Evolutionary conservation across 2,888 invertebrate species (phyloP).

Genomic region (Cloeon dipterum): DNA sequence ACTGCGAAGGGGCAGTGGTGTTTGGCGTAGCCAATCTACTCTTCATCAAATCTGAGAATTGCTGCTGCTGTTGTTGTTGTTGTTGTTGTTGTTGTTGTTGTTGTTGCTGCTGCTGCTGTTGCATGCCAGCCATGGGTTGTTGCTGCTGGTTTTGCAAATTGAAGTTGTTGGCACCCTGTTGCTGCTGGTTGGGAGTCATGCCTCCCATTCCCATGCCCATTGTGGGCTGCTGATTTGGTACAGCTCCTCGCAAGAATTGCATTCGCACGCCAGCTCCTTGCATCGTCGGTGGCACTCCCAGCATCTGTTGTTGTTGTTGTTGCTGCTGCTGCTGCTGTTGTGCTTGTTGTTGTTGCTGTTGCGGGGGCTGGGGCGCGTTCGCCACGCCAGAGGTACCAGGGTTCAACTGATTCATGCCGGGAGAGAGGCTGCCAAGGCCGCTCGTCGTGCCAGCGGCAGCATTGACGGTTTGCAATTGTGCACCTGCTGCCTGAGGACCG

Average conservation of each 20-base stretch:
- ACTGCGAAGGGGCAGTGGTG: slow-evolving; percentile 11
- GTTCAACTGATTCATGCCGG: slow-evolving; percentile 2
- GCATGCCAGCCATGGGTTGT: neutral
- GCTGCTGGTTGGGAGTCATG: slow-evolving; percentile 8
- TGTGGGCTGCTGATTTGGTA: too few species aligned
- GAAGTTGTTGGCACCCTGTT: slow-evolving; percentile 6
- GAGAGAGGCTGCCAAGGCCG: slow-evolving; percentile 4
- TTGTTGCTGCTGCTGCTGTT: too few species aligned
- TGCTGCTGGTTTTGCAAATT: slow-evolving; percentile 5
- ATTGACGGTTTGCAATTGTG: slow-evolving; percentile 9
- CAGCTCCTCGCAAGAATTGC: too few species aligned
- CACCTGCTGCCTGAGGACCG: slow-evolving; percentile 7
- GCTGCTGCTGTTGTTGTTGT: slow-evolving; percentile 16
- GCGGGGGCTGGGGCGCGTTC: slow-evolving; percentile 20
- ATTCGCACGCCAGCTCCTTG: slow-evolving; percentile 15
- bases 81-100: slow-evolving; percentile 2
- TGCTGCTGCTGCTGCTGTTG: slow-evolving; percentile 7
- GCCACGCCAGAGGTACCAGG: too few species aligned
- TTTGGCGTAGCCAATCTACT: slow-evolving; percentile 22
- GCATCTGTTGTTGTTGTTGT: slow-evolving; percentile 8
- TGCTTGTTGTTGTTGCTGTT: slow-evolving; percentile 21
- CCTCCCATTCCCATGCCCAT: too few species aligned
- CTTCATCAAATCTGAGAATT: slow-evolving; percentile 29
- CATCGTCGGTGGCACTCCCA: slow-evolving; percentile 11
- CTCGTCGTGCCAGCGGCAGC: slow-evolving; percentile 4